Conservation (phyloP, 2,113 vertebrate species). For the Seriola rivoliana region DNA sequence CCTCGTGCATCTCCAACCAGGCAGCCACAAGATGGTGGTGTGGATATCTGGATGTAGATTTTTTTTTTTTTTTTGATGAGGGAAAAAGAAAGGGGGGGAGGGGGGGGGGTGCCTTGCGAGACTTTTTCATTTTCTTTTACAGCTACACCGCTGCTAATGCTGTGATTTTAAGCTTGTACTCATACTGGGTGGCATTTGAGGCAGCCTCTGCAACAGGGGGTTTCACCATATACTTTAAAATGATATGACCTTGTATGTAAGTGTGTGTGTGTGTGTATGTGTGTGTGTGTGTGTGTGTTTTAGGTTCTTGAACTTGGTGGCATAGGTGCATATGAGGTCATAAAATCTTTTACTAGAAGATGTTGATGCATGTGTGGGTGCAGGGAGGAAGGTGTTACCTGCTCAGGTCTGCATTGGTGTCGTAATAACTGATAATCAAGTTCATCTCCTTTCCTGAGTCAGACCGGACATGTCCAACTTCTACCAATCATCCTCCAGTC, state of each 20-base stretch:
- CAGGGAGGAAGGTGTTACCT: too few relatives aligned
- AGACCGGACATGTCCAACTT: too few relatives aligned
- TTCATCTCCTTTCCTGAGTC: too few relatives aligned
- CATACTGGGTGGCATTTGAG: slow-evolving; percentile 39
- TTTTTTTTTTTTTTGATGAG: not conserved
- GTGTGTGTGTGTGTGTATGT: too few relatives aligned
- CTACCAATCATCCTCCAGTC: too few relatives aligned
- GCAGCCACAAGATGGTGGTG: slow-evolving; percentile 82
- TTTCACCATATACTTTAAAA: not conserved
- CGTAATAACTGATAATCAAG: too few relatives aligned
- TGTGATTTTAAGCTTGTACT: slow-evolving; percentile 39
- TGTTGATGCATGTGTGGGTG: too few relatives aligned
- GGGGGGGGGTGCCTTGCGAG: slow-evolving; percentile 6
- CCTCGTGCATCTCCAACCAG: slow-evolving; percentile 31
- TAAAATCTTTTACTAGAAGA: not conserved
- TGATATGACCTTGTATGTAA: slow-evolving; percentile 51
- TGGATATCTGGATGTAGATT: slow-evolving; percentile 65
- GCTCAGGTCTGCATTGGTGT: too few relatives aligned
- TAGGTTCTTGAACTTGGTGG: not conserved
- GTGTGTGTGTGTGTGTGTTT: not conserved
- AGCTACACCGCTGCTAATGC: slow-evolving; percentile 35
- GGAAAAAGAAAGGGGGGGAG: not conserved
- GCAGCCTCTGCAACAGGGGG: not conserved
- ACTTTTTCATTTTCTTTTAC: not conserved
- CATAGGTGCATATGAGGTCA: not conserved